Percentiles rank a stretch among this genome's conserved stretches.
Evolutionary conservation across 2,888 invertebrate genomes (phyloP).

Genomic region (Rotaria socialis): DNA sequence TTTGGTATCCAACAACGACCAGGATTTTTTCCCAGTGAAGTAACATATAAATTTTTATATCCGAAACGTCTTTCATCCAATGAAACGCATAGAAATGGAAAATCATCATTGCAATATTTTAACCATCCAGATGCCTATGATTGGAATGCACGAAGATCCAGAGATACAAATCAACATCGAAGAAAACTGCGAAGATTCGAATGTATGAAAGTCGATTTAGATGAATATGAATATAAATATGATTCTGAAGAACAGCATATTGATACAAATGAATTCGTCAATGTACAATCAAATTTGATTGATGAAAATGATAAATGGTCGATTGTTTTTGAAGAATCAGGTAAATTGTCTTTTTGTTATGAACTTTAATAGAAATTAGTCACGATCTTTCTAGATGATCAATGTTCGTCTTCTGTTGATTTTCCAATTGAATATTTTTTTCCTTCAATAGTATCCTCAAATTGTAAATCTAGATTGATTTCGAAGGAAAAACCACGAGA

Average conservation of each 20-base stretch:
- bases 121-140: background rate
- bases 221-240: background rate
- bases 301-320: background rate
- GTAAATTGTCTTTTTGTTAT: background rate
- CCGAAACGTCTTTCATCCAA: background rate
- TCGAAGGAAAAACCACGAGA: background rate
- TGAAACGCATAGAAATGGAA: background rate
- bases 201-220: background rate
- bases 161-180: background rate
- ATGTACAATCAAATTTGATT: background rate
- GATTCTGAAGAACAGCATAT: background rate
- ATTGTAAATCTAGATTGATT: background rate
- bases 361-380: background rate
- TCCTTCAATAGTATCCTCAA: background rate
- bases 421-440: background rate
- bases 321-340: background rate
- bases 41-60: conserved; percentile 33
- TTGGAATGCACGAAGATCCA: background rate
- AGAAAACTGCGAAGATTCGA: background rate
- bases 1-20: conserved; percentile 11
- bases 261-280: background rate
- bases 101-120: background rate
- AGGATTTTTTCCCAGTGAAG: conserved; percentile 28
- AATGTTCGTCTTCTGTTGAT: background rate
- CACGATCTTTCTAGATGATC: background rate